Conservation (phyloP, 2,888 invertebrate genomes). For the Eudiplozoon nipponicum region DNA sequence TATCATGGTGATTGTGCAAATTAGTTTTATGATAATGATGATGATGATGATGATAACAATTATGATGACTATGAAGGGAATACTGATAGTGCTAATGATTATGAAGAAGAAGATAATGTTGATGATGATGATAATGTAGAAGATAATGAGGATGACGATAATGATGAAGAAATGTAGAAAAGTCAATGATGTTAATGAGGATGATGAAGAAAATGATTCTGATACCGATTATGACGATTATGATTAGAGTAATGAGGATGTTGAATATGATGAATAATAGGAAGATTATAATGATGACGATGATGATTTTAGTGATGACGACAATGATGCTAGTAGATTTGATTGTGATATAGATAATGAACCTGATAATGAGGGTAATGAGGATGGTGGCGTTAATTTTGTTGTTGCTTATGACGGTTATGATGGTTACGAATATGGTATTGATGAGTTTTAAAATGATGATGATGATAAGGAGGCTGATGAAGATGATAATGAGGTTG, state of each 20-base stretch:
- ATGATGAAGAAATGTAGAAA: not conserved
- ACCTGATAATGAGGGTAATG: not conserved
- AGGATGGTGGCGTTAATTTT: not conserved
- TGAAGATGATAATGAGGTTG: not conserved
- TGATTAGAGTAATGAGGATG: not conserved
- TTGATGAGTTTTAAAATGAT: not conserved
- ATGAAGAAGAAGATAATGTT: not conserved
- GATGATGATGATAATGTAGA: not conserved
- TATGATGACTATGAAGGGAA: no score
- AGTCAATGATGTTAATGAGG: not conserved
- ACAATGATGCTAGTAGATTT: not conserved
- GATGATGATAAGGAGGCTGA: not conserved
- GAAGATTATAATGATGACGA: no score
- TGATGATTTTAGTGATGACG: not conserved
- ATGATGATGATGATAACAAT: no score
- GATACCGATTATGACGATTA: not conserved
- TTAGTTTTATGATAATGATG: no score
- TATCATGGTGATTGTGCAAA: no score
- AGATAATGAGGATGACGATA: not conserved
- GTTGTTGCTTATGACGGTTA: not conserved
- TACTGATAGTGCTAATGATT: not conserved
- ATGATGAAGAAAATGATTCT: not conserved
- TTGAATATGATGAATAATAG: not conserved
- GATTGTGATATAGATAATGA: no score
- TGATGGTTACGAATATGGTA: not conserved